Base-by-base conservation (phyloP, 2,888 invertebrate genomes). In the Nomada flava region DNA sequence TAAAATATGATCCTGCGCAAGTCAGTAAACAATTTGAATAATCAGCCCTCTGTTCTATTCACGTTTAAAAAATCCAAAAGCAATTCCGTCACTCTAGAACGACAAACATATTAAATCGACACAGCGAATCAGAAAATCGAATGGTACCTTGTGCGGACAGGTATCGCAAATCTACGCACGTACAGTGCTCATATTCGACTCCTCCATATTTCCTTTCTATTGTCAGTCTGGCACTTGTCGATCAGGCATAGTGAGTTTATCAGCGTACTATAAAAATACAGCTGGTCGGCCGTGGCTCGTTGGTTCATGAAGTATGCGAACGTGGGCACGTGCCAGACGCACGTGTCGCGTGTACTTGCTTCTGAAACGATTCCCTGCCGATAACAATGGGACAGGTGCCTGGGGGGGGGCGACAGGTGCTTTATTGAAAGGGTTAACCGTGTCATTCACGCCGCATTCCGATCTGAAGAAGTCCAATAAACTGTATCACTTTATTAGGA, bases 401-500 rank as follows among this genome's bases (percentile, higher is more conserved):
- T 53, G 11, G 18, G 20, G 20, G 20, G n/a, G 26, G 5, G 20
- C 23, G 64, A n/a, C 64, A 36, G 47, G 62, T 26, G 18, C 26
- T 64, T 29, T 23, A 50, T n/a, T 29, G 36, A 52, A 68, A 53
- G 60, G 75, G 85, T 87, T 85, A 86, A 89, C 76, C 73, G 68
- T 90, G 89, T 90, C 88, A 89, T 89, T 88, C 85, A 87, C 85
- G 85, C 76, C 86, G 81, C 92, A 92, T 92, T 92, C 91, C 91
- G 85, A 92, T 91, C 89, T 87, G 91, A 92, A 92, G 91, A 92
- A 92, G 92, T 92, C 92, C 92, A 92, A 92, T 92, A 92, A 92
- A 92, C 91, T 92, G 92, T 92, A 92, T 92, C 92, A 92, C 89
- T 89, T 89, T 88, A 92, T 88, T 90, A 92, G 92, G 92, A 88